Conservation (phyloP, 2,113 vertebrate genomes). For the Platichthys stellatus region DNA sequence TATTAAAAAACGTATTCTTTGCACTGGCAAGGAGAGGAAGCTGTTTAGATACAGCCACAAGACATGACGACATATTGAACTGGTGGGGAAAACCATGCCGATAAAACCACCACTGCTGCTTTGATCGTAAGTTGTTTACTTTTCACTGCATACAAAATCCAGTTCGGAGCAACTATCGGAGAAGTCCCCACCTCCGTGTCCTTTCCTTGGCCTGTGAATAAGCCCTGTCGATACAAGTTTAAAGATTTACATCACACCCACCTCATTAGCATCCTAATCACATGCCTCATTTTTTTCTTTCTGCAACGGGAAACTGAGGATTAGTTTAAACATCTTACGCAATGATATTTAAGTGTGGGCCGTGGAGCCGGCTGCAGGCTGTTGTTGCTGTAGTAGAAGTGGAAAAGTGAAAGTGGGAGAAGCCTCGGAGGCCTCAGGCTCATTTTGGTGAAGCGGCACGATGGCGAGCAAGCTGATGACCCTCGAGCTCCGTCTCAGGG, state of each 20-base stretch:
- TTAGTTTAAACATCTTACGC: slow-evolving; percentile 63
- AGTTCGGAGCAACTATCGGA: no score
- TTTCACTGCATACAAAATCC: not conserved
- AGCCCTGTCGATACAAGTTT: slow-evolving; percentile 23
- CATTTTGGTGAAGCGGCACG: slow-evolving; percentile 34
- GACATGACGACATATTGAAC: no score
- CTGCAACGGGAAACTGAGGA: slow-evolving; percentile 59
- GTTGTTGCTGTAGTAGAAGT: slow-evolving; percentile 19
- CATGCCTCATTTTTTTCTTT: slow-evolving; percentile 12
- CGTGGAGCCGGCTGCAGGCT: slow-evolving; percentile 36
- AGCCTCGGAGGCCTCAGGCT: slow-evolving; percentile 23
- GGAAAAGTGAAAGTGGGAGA: slow-evolving; percentile 45
- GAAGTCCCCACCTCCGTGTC: not conserved
- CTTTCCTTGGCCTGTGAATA: not conserved
- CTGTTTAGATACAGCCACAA: no score
- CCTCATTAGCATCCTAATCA: slow-evolving; percentile 61
- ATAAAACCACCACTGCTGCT: not conserved
- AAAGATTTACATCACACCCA: slow-evolving; percentile 54
- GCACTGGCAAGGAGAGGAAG: no score
- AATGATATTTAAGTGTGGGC: slow-evolving; percentile 55
- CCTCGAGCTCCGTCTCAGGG: slow-evolving; percentile 42
- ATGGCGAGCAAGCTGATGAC: slow-evolving; percentile 35
- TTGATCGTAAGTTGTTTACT: not conserved
- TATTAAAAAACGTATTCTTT: no score
- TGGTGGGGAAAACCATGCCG: no score